These are phyloP conservation scores for Molossus alvarezi DNA, from an alignment of 2,797 vertebrate species.

Conservation along the genomic window DNA sequence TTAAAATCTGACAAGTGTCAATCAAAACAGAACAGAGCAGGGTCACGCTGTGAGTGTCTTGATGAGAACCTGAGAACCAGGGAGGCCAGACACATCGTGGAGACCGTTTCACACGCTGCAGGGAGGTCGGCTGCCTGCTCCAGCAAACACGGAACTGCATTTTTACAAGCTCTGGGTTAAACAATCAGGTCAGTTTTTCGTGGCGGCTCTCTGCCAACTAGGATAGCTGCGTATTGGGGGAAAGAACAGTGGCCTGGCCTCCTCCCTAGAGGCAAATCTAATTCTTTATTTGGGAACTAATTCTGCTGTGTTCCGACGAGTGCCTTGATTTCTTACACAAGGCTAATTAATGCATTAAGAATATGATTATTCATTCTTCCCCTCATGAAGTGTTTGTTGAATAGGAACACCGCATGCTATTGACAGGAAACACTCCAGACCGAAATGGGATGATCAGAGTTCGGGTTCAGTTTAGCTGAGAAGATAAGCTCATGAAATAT, in stretches of 20 bases:
- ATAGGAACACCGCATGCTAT: background rate
- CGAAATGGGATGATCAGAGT: background rate
- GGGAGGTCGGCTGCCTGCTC: background rate
- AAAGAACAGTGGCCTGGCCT: background rate
- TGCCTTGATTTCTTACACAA: background rate
- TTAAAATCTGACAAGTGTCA: conserved; percentile 53
- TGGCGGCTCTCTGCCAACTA: background rate
- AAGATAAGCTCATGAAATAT: conserved; percentile 51
- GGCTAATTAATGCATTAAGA: background rate
- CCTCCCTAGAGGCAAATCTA: conserved; percentile 9
- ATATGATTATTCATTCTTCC: background rate
- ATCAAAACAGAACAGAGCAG: background rate
- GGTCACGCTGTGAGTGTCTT: background rate
- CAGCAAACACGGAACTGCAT: background rate
- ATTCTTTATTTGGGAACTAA: background rate
- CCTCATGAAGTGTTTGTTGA: conserved; percentile 46
- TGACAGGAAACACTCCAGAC: conserved; percentile 53
- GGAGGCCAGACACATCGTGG: background rate
- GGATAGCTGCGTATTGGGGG: background rate
- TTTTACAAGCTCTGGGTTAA: background rate
- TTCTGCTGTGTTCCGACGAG: background rate
- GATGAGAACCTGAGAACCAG: background rate
- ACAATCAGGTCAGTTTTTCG: background rate
- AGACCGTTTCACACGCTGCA: background rate
- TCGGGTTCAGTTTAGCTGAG: conserved; percentile 36